Conservation (phyloP, 2,113 vertebrate genomes). For the Phylloscopus trochilus region DNA sequence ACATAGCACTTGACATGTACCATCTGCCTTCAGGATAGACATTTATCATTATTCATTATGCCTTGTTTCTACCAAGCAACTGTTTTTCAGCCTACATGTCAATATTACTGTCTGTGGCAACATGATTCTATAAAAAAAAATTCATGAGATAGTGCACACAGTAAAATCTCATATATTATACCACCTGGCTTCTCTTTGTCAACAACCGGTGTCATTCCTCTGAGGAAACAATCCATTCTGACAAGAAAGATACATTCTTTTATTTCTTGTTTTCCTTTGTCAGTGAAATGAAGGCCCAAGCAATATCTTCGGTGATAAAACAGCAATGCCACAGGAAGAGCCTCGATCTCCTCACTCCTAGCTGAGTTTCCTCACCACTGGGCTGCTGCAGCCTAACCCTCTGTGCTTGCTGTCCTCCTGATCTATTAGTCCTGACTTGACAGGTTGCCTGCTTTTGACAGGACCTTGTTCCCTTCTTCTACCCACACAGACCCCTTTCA, state of each 20-base stretch:
- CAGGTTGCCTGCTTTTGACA: background rate
- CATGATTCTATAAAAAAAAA: background rate
- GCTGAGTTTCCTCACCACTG: background rate
- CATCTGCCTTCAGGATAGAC: background rate
- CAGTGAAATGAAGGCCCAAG: background rate
- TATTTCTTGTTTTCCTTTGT: background rate
- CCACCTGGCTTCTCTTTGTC: background rate
- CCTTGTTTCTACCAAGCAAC: background rate
- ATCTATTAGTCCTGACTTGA: background rate
- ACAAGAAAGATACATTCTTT: background rate
- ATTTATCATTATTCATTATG: background rate
- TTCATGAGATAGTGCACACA: background rate
- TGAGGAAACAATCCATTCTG: background rate
- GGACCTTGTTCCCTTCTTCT: background rate
- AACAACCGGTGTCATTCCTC: background rate
- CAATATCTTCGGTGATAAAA: background rate
- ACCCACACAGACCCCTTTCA: background rate
- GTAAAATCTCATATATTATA: background rate
- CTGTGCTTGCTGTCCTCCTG: background rate
- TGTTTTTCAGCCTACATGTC: background rate
- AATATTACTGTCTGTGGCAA: background rate
- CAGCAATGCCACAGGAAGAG: background rate
- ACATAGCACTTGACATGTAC: background rate
- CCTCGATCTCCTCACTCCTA: background rate
- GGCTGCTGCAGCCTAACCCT: background rate